Evolutionary conservation across 1,140 invertebrate genomes (phyloP), one percentile per base, ranked within the genome.

Genomic region (Nasonia vitripennis): DNA sequence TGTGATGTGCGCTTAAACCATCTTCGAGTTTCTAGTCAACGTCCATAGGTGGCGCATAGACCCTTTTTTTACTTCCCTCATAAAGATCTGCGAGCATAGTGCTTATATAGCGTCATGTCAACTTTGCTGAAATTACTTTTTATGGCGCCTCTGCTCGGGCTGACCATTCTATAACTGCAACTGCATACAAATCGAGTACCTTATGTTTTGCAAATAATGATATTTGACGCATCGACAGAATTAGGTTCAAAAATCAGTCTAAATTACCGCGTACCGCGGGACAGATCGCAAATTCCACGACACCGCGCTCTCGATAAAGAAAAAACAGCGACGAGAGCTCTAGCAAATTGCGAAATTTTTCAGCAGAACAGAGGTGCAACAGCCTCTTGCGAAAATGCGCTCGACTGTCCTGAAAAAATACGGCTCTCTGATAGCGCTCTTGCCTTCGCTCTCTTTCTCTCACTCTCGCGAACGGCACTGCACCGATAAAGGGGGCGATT

Each of bases 371-470:
- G 77, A 89, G 89, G 91, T 89, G 87, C 88, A 87, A 87, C 85
- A 88, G 88, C 88, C 89, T 91, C 90, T 92, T 92, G 91, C 91
- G 89, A 93, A 93, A 93, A 92, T 90, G 88, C 87, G 78, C 51
- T 84, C 78, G 88, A 88, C 87, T 90, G 91, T 91, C 91, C 91
- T 92, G 91, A 92, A 93, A 93, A 92, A 92, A 92, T 92, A 92
- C 88, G 89, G 87, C 88, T 55, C 82, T 55, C 81, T 87, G 91
- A 92, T 93, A 92, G 90, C 89, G 86, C 85, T 27, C 23, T 27
- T n/a, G 68, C 41, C 9, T 45, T 37, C 34, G 2, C 34, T 37
- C 34, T 37, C 34, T 37, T 6, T 37, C 34, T 37, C 34, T 37
- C 67, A 17, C 23, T 27, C 87, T 41, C 82, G 67, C 81, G 87